Conservation (phyloP, 2,797 vertebrate species). For the Gila robusta region DNA sequence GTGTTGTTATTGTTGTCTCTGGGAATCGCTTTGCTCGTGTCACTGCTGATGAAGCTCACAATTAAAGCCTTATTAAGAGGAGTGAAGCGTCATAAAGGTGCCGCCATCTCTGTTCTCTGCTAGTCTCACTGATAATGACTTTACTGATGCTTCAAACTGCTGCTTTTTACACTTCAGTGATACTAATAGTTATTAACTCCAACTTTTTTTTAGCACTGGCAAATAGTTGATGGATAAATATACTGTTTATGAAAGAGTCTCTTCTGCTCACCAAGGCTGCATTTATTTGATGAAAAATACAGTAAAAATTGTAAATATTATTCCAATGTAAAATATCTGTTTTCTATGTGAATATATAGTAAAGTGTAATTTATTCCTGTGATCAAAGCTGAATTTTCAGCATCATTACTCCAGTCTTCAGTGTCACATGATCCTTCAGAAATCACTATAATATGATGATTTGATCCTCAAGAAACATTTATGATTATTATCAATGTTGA, state of each 20-base stretch:
- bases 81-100: conserved; percentile 30
- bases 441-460: too few relatives aligned
- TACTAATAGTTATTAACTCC: background rate
- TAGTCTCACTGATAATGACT: background rate
- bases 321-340: background rate
- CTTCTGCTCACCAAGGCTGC: background rate
- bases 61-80: conserved; percentile 45
- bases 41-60: conserved; percentile 35
- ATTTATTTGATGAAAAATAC: background rate
- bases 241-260: background rate
- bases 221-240: background rate
- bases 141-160: background rate
- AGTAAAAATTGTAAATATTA: background rate
- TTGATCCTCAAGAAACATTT: too few relatives aligned
- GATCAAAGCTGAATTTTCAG: too few relatives aligned
- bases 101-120: background rate
- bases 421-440: too few relatives aligned
- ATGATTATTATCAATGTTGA: too few relatives aligned
- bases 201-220: background rate
- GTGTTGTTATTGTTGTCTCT: conserved; percentile 11
- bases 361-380: too few relatives aligned
- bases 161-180: background rate
- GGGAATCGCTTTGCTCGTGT: conserved; percentile 41
- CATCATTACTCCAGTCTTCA: too few relatives aligned
- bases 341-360: background rate